These are phyloP conservation scores for Melanchra persicariae DNA, from an alignment of 2,888 invertebrate species.

Conservation along the genomic window DNA sequence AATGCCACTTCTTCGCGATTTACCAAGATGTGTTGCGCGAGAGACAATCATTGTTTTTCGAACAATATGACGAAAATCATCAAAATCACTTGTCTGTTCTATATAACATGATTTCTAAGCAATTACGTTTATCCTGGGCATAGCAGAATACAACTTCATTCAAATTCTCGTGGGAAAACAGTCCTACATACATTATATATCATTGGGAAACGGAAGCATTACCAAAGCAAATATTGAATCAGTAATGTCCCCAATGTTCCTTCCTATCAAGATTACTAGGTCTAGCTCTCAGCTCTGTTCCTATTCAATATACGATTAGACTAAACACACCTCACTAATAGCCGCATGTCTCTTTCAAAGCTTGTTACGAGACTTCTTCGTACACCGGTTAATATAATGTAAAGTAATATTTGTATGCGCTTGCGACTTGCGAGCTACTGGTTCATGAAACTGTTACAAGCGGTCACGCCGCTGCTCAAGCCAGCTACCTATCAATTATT, in stretches of 20 bases:
- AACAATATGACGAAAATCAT: conserved; percentile 55
- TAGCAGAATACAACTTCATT: not conserved
- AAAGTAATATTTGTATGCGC: conserved; percentile 54
- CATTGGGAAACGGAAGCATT: not conserved
- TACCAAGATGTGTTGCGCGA: conserved; percentile 59
- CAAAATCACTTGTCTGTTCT: conserved; percentile 33
- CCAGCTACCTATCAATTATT: conserved; percentile 72
- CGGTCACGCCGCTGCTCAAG: conserved; percentile 61
- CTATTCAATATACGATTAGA: conserved; percentile 26
- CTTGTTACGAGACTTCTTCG: conserved; percentile 33
- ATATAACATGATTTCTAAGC: not conserved
- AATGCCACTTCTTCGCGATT: conserved; percentile 68
- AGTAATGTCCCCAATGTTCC: not conserved
- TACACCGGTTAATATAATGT: conserved; percentile 35
- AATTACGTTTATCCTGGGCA: not conserved
- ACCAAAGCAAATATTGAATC: not conserved
- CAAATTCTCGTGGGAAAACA: not conserved
- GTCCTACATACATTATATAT: not conserved
- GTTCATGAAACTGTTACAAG: conserved; percentile 62
- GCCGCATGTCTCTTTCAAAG: conserved; percentile 24
- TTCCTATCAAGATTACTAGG: conserved; percentile 4
- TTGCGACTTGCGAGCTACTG: conserved; percentile 39
- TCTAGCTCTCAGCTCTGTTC: conserved; percentile 7
- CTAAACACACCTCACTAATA: conserved; percentile 23
- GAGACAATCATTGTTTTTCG: conserved; percentile 52